Evolutionary conservation across 2,113 vertebrate genomes (phyloP).

Genomic region (Ornithorhynchus anatinus): DNA sequence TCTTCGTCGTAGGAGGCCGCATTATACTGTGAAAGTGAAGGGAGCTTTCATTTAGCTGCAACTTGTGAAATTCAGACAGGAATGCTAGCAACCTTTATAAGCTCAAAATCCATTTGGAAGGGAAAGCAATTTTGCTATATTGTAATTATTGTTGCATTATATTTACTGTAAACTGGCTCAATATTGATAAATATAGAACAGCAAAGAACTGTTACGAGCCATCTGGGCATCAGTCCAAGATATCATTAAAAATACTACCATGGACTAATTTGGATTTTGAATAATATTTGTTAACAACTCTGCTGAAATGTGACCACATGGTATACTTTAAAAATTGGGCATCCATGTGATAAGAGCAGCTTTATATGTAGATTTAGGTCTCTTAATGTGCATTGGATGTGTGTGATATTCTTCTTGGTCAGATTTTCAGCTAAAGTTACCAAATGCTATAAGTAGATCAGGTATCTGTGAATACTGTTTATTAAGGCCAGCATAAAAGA

Average conservation of each 20-base stretch:
- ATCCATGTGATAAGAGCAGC: constrained; percentile 17
- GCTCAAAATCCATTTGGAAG: constrained; percentile 36
- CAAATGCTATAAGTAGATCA: not conserved
- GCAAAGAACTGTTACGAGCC: constrained; percentile 52
- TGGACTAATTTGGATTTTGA: constrained; percentile 61
- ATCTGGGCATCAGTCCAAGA: constrained; percentile 57
- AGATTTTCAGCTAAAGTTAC: not conserved
- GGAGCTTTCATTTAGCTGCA: too few relatives aligned
- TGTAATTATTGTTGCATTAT: constrained; percentile 48
- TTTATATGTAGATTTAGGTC: not conserved
- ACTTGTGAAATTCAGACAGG: not conserved
- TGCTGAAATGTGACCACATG: constrained; percentile 41
- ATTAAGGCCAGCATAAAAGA: too few relatives aligned
- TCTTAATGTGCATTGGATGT: not conserved
- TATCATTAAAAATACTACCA: constrained; percentile 67
- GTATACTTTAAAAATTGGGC: constrained; percentile 43
- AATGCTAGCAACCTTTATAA: constrained; percentile 33
- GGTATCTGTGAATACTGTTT: not conserved
- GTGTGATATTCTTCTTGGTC: not conserved
- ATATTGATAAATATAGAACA: constrained; percentile 48
- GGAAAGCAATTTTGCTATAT: not conserved
- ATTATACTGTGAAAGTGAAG: too few relatives aligned
- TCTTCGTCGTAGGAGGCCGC: too few relatives aligned
- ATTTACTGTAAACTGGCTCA: constrained; percentile 53
- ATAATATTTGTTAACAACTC: constrained; percentile 64